Percentiles rank a stretch among this genome's conserved stretches.
These are phyloP conservation scores for Alligator sinensis DNA, from an alignment of 2,113 vertebrate genomes.

Conservation along the genomic window DNA sequence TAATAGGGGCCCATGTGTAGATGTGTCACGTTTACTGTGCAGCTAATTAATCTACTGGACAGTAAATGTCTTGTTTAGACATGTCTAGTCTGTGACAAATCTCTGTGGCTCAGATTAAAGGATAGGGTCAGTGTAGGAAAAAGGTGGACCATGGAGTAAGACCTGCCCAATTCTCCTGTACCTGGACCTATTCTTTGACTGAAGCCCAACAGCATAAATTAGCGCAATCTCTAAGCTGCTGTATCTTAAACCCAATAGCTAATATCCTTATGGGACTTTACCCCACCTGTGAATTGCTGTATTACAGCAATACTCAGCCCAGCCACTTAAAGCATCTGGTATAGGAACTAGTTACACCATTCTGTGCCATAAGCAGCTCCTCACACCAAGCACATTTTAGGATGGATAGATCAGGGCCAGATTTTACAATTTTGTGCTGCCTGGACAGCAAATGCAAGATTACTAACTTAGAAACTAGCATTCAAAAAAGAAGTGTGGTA, in stretches of 20 bases:
- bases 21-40: too few species aligned
- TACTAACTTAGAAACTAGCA: conserved; percentile 58
- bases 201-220: background rate
- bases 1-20: too few species aligned
- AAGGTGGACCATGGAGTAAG: background rate
- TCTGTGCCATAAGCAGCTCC: background rate
- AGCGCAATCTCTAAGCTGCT: background rate
- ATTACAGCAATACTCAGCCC: background rate
- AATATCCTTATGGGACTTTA: background rate
- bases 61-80: too few species aligned
- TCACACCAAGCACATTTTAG: background rate
- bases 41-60: too few species aligned
- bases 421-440: background rate
- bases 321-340: background rate
- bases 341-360: background rate
- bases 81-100: too few species aligned
- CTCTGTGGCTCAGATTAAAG: background rate
- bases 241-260: background rate
- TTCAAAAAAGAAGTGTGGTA: conserved; percentile 52
- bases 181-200: too few species aligned
- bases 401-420: background rate
- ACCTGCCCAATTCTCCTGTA: background rate
- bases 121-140: background rate
- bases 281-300: background rate
- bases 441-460: background rate